Evolutionary conservation across 2,888 invertebrate species (phyloP), one percentile per base, ranked within the genome.

Genomic region (Polietes domitor): DNA sequence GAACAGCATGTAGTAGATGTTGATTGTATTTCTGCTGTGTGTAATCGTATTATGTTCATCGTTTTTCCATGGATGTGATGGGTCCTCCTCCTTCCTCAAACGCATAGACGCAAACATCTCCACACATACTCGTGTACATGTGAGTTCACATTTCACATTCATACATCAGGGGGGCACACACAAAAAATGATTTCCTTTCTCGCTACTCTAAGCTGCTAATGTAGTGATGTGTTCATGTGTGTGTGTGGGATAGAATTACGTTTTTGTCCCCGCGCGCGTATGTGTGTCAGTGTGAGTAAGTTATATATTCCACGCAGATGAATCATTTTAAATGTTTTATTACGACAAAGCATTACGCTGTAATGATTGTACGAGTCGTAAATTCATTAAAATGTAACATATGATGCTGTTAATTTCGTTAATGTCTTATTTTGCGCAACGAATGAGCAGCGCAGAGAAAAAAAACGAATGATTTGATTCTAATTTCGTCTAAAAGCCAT

Each of bases 371-470:
- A 43, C 24, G 68, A 15, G 68, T 68, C 68, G 68, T 68, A 68
- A 68, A 68, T 68, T 68, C 68, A 68, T 68, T 68, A 68, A 21
- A 68, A 41, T 68, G 43, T 68, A 68, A 68, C 68, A 68, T 68
- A 43, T 68, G 68, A 68, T 21, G 41, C 15, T 68, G 15, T 41
- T 68, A 68, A 65, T 68, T 43, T 68, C 24, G 68, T 68, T 68
- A 68, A 68, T 68, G 43, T 37, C 21, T 5, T 43, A 68, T 17
- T 68, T 68, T 5, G 15, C 24, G 0, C 15, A 17, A 9, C 0
- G 17, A n/a, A 32, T 28, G 61, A 17, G 41, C 65, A 43, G 12
- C 10, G 21, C 2, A 37, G 5, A 1, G 26, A 37, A 63, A 19
- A 24, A 43, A 21, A 1, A 17, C 32, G 43, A 47, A n/a, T 43